Conservation (phyloP, 1,140 invertebrate species). For the Drosophila biarmipes region DNA sequence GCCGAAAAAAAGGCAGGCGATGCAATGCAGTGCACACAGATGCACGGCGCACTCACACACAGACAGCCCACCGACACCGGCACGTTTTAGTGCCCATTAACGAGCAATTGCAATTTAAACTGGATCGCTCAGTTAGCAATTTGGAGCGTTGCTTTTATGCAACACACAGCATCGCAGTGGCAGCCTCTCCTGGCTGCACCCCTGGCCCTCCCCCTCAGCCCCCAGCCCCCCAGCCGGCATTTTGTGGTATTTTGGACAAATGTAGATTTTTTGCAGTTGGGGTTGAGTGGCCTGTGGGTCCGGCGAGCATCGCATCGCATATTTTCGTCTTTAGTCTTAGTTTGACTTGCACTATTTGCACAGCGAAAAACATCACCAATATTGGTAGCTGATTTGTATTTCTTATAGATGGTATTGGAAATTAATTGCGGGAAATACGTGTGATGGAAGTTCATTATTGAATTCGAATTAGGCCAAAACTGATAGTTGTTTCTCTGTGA, state of each 20-base stretch:
- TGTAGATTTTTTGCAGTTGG: slow-evolving; percentile 73
- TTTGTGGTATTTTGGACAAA: slow-evolving; percentile 79
- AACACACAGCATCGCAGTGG: slow-evolving; percentile 59
- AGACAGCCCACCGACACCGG: slow-evolving; percentile 62
- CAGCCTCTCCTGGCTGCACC: slow-evolving; percentile 32
- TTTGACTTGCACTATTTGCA: slow-evolving; percentile 29
- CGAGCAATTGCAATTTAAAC: slow-evolving; percentile 85
- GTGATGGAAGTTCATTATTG: slow-evolving; percentile 1
- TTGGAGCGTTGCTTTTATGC: slow-evolving; percentile 83
- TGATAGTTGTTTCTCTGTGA: too few species aligned
- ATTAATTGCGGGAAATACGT: background rate
- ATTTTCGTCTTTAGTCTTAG: slow-evolving; percentile 31
- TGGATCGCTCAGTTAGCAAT: slow-evolving; percentile 84
- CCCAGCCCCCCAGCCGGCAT: slow-evolving; percentile 2
- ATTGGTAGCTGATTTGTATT: slow-evolving; percentile 1
- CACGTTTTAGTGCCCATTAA: slow-evolving; percentile 84
- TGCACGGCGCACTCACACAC: slow-evolving; percentile 11
- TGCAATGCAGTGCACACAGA: slow-evolving; percentile 32
- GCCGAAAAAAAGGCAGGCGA: slow-evolving; percentile 27
- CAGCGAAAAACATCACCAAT: slow-evolving; percentile 26
- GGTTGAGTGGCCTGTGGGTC: slow-evolving; percentile 76
- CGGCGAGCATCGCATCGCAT: slow-evolving; percentile 45
- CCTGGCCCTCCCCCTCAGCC: background rate
- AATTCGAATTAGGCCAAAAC: background rate
- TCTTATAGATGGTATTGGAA: background rate